These are phyloP conservation scores for Tenodera sinensis DNA, from an alignment of 2,888 invertebrate genomes.

Conservation along the genomic window DNA sequence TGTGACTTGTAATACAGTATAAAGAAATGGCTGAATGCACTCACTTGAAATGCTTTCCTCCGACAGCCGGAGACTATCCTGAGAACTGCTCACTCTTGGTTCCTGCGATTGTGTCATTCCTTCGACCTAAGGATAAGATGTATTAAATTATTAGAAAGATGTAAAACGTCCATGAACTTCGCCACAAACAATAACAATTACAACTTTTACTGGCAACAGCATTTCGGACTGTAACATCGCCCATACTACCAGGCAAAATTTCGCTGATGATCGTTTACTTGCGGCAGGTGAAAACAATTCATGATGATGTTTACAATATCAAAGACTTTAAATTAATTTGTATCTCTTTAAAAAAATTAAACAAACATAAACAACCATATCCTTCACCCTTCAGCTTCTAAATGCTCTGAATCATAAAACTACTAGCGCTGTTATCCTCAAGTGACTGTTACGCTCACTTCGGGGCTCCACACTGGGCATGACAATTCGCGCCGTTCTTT, in stretches of 20 bases:
- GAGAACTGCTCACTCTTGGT: conserved; percentile 27
- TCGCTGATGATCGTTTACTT: not conserved
- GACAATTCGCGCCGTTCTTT: not conserved
- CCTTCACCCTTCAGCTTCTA: not conserved
- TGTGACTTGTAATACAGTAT: not conserved
- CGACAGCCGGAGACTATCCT: conserved; percentile 20
- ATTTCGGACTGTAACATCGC: not conserved
- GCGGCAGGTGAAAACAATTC: not conserved
- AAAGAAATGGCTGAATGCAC: conserved; percentile 6
- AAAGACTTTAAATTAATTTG: not conserved
- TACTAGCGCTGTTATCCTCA: not conserved
- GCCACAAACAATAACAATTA: not conserved
- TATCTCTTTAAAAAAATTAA: not conserved
- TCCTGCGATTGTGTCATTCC: conserved; percentile 30
- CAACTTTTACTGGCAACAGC: not conserved
- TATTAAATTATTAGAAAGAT: not conserved
- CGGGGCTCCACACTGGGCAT: not conserved
- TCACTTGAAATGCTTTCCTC: conserved; percentile 26
- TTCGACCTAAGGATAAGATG: not conserved
- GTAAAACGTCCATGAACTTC: not conserved
- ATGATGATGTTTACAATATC: not conserved
- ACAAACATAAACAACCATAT: not conserved
- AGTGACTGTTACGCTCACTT: not conserved
- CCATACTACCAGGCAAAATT: conserved; percentile 3
- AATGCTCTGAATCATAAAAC: not conserved